Base-by-base conservation (phyloP, 2,797 vertebrate genomes). In the Picus viridis region DNA sequence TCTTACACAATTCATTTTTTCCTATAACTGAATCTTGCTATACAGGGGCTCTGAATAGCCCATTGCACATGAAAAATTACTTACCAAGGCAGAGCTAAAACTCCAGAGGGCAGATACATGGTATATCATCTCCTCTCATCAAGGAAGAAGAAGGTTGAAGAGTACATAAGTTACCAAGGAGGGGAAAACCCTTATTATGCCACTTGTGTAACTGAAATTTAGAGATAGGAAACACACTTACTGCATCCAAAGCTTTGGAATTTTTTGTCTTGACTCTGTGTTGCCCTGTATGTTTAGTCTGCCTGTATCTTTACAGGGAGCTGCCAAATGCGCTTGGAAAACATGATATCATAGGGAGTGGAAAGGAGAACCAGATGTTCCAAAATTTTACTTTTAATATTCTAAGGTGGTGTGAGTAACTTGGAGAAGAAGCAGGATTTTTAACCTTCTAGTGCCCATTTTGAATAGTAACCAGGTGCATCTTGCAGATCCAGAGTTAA, bases 341-440 rank as follows among this genome's bases (percentile, higher is more conserved):
- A 93, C 88, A 72, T 96, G 94, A 94, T 94, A 93, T 95, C 96
- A 96, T 86, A 91, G 89, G 77, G 86, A 86, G 91, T 95, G 92
- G 94, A 91, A 95, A 96, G 89, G 85, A 93, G 95, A 94, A 90
- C 74, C 95, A 96, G 92, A 96, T 96, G 96, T 95, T 94, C 56
- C 71, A 39, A 74, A 85, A 67, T 84, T 86, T 65, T 86, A 49
- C 89, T 92, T 93, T 65, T 89, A 82, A 77, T 88, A 86, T 84
- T 86, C 58, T 84, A 27, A 74, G 62, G 54, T 2, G 0, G 22
- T 69, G 2, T 53, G 76, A 96, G 56, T 79, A 68, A 69, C 41
- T 70, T 20, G 0, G 13, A 68, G 45, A 63, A 76, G 68, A 19
- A 88, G 8, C 45, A 68, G 15, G 36, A 17, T 59, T 91, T 95